Conservation (phyloP, 2,888 invertebrate species). For the Eulithis testata region DNA sequence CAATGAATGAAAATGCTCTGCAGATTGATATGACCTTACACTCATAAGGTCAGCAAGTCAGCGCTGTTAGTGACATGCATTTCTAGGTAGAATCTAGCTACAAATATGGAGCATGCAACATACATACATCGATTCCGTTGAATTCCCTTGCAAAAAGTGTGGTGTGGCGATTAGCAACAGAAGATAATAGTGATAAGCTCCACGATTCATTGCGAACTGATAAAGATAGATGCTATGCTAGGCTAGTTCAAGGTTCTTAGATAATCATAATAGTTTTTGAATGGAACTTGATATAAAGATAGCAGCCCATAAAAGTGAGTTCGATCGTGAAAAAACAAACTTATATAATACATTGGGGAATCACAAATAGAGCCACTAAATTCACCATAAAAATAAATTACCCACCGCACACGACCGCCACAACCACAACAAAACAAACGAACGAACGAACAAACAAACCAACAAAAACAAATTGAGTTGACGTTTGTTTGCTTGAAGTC, state of each 20-base stretch:
- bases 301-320: not conserved
- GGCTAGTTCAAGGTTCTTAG: slow-evolving; percentile 34
- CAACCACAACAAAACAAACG: not conserved
- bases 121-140: slow-evolving; percentile 25
- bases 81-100: not conserved
- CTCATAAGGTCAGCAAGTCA: not conserved
- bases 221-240: slow-evolving; percentile 3
- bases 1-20: slow-evolving; percentile 12
- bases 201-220: slow-evolving; percentile 23
- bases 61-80: not conserved
- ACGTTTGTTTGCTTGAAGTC: not conserved
- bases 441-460: not conserved
- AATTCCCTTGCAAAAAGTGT: slow-evolving; percentile 24
- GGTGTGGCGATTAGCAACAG: slow-evolving; percentile 20
- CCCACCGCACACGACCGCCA: not conserved
- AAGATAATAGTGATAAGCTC: slow-evolving; percentile 19
- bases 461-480: not conserved
- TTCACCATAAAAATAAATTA: not conserved
- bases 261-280: slow-evolving; percentile 7
- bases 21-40: slow-evolving; percentile 31
- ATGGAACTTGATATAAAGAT: not conserved
- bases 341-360: not conserved
- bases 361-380: not conserved
- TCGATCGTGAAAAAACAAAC: not conserved
- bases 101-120: slow-evolving; percentile 14